Evolutionary conservation across 2,113 vertebrate species (phyloP), one percentile per base, ranked within the genome.

Genomic region (Capreolus pygargus): DNA sequence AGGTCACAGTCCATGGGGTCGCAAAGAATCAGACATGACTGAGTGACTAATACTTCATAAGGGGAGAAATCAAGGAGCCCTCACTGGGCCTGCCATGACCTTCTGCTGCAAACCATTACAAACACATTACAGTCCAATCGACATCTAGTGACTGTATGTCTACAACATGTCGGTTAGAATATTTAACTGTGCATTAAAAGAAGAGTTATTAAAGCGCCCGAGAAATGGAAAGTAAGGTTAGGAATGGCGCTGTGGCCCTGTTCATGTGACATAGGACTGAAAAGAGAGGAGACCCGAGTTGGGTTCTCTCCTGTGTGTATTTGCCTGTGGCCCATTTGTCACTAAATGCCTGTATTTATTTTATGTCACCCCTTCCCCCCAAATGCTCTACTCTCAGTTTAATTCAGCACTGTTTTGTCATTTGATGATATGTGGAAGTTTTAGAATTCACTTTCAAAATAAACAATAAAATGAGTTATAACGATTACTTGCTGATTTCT

Each of bases 181-280:
- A 96, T 98, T 98, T 98, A 98, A 96, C 82, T 91, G 36, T 91
- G 91, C 82, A 86, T 67, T 98, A 97, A 98, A 98, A 96, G 33
- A 97, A 28, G 60, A 98, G 79, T 98, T 98, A 97, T 98, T 98
- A 98, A 99, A 98, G 98, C 94, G 82, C 94, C 50, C 67, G 89
- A 98, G 95, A 98, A 97, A 61, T 86, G 96, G 79, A 93, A 98
- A 98, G 94, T 98, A 97, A 93, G 93, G 96, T 95, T 90, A 23
- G 83, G 96, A 83, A 67, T 96, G 96, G 58, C 76, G 36, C 86
- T 87, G 91, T 98, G 70, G 23, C 92, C 96, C 95, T 86, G 23
- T 94, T 98, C 88, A 94, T 60, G 39, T 89, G 58, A 85, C 86
- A 74, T 55, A 93, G 94, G 96, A 27, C 60, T 94, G 36, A 78